Percentiles rank a stretch among this genome's conserved stretches.
Conservation (phyloP, 2,797 vertebrate species). For the Acrocephalus scirpaceus region DNA sequence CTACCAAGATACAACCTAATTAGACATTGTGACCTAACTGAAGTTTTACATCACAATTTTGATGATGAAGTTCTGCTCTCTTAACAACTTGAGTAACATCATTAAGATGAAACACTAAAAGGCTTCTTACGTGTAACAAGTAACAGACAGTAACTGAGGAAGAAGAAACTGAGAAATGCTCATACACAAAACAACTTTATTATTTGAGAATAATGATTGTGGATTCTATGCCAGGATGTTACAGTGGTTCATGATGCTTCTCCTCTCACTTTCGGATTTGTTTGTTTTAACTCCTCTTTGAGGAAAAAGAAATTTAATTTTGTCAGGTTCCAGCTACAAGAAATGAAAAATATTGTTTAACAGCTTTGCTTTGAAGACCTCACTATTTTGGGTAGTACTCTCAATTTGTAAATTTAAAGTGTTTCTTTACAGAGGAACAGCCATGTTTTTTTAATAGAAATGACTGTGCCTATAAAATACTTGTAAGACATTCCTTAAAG, state of each 20-base stretch:
- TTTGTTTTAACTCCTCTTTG: background rate
- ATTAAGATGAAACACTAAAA: background rate
- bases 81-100: background rate
- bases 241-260: background rate
- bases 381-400: background rate
- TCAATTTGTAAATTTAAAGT: background rate
- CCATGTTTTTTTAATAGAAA: background rate
- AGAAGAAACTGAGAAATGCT: background rate
- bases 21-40: background rate
- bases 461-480: background rate
- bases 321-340: background rate
- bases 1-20: background rate
- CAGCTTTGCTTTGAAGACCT: background rate
- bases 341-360: background rate
- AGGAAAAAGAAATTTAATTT: background rate
- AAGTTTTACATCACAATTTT: background rate
- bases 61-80: background rate
- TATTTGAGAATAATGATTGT: background rate
- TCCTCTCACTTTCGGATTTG: background rate
- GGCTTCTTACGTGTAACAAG: background rate
- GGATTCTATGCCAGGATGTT: background rate
- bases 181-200: background rate
- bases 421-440: background rate
- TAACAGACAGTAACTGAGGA: background rate
- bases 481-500: background rate